Base-by-base conservation (phyloP, 2,113 vertebrate species). In the Pelecanus crispus region DNA sequence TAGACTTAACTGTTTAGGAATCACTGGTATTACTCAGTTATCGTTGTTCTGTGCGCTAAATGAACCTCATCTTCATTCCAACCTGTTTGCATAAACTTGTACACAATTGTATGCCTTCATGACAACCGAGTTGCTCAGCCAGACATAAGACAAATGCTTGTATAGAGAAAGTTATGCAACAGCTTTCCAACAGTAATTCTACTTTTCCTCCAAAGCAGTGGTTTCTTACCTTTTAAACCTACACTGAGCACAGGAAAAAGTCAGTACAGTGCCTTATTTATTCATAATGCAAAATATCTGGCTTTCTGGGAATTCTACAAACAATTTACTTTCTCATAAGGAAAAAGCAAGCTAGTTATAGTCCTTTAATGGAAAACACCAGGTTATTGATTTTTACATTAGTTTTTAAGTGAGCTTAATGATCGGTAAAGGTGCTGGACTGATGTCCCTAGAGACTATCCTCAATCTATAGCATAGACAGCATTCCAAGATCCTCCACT, bases 331-430 rank as follows among this genome's bases (percentile, higher is more conserved):
- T 85, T 63, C 53, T 71, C 59, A 26, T 26, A 79, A 85, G 78
- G 36, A 78, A 63, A 62, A 92, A 94, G 34, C 53, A 73, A 86
- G 40, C 25, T 78, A 45, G n/a, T 63, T 62, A 59, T 7, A 70
- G 68, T 63, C 38, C 45, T 94, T 91, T 84, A 95, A 84, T 67
- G 50, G 68, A 91, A 90, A 66, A 71, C 5, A 17, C 10, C 13
- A 80, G 9, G 32, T 55, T 95, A 96, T 71, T 92, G 92, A 96
- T 96, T 92, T 96, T 95, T 67, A 74, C 10, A 88, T 71, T 90
- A 86, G 42, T 91, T 92, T 91, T 92, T 45, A 95, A 95, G 71
- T 65, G 45, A 96, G 49, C 50, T 88, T 79, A 96, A 62, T 59
- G 81, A 83, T 55, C 80, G 59, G 77, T 86, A 88, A 82, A 97